Base-by-base conservation (phyloP, 2,113 vertebrate genomes). In the Hyperoodon ampullatus region DNA sequence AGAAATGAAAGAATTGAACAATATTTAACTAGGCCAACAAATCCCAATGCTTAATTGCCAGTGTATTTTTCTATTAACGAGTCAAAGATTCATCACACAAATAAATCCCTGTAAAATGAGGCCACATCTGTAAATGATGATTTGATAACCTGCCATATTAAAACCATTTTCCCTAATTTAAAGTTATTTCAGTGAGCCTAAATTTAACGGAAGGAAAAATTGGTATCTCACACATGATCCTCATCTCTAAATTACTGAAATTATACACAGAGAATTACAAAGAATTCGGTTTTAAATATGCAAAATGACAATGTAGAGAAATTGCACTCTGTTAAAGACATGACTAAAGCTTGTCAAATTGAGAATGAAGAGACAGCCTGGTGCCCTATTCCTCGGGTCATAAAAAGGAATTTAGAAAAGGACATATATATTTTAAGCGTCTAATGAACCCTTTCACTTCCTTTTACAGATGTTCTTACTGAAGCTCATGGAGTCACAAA, bases 31-130 rank as follows among this genome's bases (percentile, higher is more conserved):
- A 78, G 28, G 42, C 26, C 8, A 19, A 93, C 78, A 88, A 97
- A 84, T 61, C 66, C 81, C 94, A 81, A 44, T 84, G 82, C 92
- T 97, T 95, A 97, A 88, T 96, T 97, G 87, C 70, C 88, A 86
- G 75, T 88, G 60, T 4, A 86, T 24, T 81, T n/a, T 58, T 96
- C 84, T 88, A 94, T 68, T 92, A 95, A 90, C 50, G 85, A 87
- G 39, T n/a, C 63, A 26, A 24, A 93, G 28, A 96, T 91, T 96
- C 61, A 53, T 96, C 72, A 70, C 66, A n/a, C 70, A 97, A 87
- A 90, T 96, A 84, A 96, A 91, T 96, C 66, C 78, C 81, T 16
- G 30, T 33, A 93, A n/a, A 90, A 93, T 50, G 35, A 91, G 96
- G 82, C 65, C 91, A 47, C 19, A n/a, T 68, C 30, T 90, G 6